phyloP scores from a whole-genome alignment of 2,888 invertebrate genomes.

The Trissoscelio sp. region DNA sequence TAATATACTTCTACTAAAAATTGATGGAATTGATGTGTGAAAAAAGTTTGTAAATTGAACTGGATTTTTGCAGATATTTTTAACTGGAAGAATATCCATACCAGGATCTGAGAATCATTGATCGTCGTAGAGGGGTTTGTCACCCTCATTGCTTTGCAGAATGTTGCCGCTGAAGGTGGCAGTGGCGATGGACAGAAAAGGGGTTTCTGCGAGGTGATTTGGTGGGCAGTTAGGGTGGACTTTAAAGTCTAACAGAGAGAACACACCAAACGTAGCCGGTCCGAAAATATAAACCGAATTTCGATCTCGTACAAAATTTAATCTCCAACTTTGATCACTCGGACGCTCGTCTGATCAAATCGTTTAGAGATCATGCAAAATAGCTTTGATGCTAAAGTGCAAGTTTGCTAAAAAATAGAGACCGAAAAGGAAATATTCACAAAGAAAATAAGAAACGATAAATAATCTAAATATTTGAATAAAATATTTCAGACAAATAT shows the following conservation, averaged over 20 bases:
- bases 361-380: constrained; percentile 2
- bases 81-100: constrained; percentile 57
- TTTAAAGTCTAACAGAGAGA: constrained; percentile 81
- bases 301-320: constrained; percentile 30
- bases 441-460: neutral
- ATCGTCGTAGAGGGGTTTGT: constrained; percentile 78
- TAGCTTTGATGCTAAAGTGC: neutral
- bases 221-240: constrained; percentile 78
- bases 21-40: neutral
- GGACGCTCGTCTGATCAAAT: constrained; percentile 21
- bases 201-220: constrained; percentile 74
- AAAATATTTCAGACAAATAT: too few species aligned
- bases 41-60: constrained; percentile 3
- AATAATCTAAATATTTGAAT: too few species aligned
- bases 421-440: neutral
- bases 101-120: constrained; percentile 81
- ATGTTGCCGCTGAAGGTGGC: constrained; percentile 82
- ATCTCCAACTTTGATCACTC: constrained; percentile 35
- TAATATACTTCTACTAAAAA: too few species aligned
- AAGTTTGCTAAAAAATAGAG: neutral
- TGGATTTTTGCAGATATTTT: constrained; percentile 56
- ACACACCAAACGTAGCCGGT: constrained; percentile 57
- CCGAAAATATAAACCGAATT: constrained; percentile 57
- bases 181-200: constrained; percentile 75
- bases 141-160: constrained; percentile 81